Conservation (phyloP, 2,888 invertebrate genomes). For the Drymonia ruficornis region DNA sequence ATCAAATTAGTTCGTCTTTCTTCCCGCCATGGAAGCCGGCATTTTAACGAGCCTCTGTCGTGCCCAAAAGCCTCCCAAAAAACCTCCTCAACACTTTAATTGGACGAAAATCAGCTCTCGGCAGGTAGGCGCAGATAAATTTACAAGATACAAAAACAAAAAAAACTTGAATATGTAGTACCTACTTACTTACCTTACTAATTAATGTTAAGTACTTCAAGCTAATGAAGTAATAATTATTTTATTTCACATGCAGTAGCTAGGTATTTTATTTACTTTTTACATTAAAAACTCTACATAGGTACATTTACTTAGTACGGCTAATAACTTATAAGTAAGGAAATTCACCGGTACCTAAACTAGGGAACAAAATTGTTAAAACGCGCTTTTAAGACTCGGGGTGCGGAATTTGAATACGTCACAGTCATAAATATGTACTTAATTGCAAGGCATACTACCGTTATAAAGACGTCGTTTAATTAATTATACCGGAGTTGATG, state of each 20-base stretch:
- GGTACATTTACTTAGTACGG: too few relatives aligned
- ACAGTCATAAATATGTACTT: too few relatives aligned
- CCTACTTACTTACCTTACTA: not conserved
- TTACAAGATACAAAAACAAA: not conserved
- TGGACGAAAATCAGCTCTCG: constrained; percentile 55
- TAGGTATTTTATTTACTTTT: too few relatives aligned
- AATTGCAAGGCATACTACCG: too few relatives aligned
- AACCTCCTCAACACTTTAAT: constrained; percentile 61
- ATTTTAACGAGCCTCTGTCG: constrained; percentile 73
- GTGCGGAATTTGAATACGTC: too few relatives aligned
- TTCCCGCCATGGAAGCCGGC: constrained; percentile 58
- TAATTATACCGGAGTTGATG: too few relatives aligned
- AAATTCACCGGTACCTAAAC: too few relatives aligned
- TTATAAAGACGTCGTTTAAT: too few relatives aligned
- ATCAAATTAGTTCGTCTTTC: constrained; percentile 69
- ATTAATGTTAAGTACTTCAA: constrained; percentile 1
- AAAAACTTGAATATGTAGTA: not conserved
- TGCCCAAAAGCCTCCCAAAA: constrained; percentile 52
- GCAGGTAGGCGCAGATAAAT: constrained; percentile 23
- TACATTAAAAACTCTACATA: not conserved
- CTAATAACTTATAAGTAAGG: too few relatives aligned
- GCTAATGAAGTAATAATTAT: constrained; percentile 1
- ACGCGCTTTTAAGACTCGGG: too few relatives aligned
- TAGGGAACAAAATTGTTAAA: too few relatives aligned
- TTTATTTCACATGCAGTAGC: not conserved